phyloP scores from a whole-genome alignment of 2,113 vertebrate species.

The Bambusicola thoracicus region DNA sequence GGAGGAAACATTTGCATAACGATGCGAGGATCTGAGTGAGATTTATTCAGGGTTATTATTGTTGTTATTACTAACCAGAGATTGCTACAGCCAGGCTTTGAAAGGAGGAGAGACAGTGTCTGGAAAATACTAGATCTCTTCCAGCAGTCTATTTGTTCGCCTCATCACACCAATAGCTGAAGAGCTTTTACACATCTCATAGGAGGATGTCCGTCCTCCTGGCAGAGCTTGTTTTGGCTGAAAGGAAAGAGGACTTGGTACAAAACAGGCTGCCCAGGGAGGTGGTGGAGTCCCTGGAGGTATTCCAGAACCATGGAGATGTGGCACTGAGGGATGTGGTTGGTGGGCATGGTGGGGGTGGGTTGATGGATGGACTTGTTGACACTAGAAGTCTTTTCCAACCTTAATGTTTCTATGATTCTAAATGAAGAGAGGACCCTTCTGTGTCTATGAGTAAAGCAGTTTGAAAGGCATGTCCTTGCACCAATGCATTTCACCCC shows the following conservation, averaged over 20 bases:
- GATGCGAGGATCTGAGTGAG: background rate
- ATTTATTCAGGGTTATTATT: background rate
- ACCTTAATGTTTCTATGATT: too few species aligned
- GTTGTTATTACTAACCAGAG: background rate
- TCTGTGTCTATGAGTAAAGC: background rate
- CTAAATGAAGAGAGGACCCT: background rate
- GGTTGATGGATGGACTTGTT: too few species aligned
- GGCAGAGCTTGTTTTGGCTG: background rate
- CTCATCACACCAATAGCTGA: background rate
- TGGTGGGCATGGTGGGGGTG: too few species aligned
- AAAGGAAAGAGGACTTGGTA: background rate
- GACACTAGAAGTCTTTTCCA: too few species aligned
- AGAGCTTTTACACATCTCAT: background rate
- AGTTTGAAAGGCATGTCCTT: background rate
- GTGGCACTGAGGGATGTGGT: too few species aligned
- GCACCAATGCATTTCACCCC: background rate
- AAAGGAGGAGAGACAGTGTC: background rate
- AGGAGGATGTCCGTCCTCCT: background rate
- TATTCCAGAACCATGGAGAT: too few species aligned
- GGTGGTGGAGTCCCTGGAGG: too few species aligned
- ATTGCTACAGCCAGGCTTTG: background rate
- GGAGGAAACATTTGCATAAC: slow-evolving; percentile 2
- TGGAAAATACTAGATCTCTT: background rate
- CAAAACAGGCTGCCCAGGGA: background rate
- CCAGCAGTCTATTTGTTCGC: background rate